Conservation (phyloP, 2,113 vertebrate genomes). For the Myrmecobius fasciatus region DNA sequence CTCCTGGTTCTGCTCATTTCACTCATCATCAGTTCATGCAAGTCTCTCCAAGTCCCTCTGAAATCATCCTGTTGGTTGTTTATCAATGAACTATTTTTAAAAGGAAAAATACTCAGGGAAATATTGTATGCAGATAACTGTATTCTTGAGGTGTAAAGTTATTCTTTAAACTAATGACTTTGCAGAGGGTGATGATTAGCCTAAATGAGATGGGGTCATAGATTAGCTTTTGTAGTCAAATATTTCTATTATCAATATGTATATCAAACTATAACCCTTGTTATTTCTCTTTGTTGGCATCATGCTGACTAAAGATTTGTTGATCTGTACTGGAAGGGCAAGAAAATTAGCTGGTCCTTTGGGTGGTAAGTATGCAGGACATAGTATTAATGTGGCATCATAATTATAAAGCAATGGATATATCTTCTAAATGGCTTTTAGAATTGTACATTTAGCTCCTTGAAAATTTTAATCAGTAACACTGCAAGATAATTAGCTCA, state of each 20-base stretch:
- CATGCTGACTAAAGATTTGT: constrained; percentile 1
- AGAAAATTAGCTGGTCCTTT: background rate
- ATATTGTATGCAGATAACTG: background rate
- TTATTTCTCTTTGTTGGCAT: background rate
- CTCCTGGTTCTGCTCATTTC: too few relatives aligned
- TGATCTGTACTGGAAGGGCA: background rate
- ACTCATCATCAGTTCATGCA: too few relatives aligned
- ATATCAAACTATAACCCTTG: background rate
- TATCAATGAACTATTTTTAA: background rate
- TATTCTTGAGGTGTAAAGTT: background rate
- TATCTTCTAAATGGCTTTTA: background rate
- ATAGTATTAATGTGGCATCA: background rate
- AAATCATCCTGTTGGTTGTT: too few relatives aligned
- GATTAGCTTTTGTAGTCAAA: background rate
- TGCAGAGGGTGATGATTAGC: background rate
- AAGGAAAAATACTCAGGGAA: constrained; percentile 14
- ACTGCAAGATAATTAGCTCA: background rate
- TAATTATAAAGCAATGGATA: background rate
- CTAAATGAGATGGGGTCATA: background rate
- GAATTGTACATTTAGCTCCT: background rate
- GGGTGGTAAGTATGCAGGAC: background rate
- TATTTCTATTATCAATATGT: background rate
- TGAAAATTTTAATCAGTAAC: background rate
- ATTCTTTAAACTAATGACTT: background rate
- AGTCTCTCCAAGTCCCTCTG: too few relatives aligned